A percentile compares a stretch with the other conserved stretches of the same genome.
Evolutionary conservation across 1,140 invertebrate species (phyloP).

Genomic region (Idris sp.): DNA sequence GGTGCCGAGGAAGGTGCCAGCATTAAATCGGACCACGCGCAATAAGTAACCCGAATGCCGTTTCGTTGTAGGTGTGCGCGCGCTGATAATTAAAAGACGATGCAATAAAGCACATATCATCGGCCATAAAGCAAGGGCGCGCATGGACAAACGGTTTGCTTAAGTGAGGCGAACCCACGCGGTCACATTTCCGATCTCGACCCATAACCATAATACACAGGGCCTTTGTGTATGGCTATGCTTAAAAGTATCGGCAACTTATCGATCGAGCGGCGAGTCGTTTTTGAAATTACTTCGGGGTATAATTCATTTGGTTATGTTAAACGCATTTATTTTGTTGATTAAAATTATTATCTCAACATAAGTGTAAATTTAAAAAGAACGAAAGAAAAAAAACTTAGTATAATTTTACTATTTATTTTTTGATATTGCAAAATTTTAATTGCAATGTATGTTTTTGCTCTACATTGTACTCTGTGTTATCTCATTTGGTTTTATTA

Average conservation of each 20-base stretch:
- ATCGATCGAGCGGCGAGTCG: slow-evolving; percentile 52
- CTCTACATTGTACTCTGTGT: too few relatives aligned
- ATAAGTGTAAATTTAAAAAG: too few relatives aligned
- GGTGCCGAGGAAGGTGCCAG: slow-evolving; percentile 69
- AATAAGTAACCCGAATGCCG: slow-evolving; percentile 77
- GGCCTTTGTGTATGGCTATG: slow-evolving; percentile 56
- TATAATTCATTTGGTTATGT: too few relatives aligned
- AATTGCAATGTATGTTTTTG: too few relatives aligned
- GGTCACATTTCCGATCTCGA: slow-evolving; percentile 66
- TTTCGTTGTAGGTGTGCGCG: slow-evolving; percentile 76
- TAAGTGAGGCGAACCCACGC: slow-evolving; percentile 73
- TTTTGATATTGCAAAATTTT: too few relatives aligned
- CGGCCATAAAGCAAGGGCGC: slow-evolving; percentile 74
- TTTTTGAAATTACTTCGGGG: too few relatives aligned
- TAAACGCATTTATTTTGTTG: too few relatives aligned
- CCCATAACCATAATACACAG: slow-evolving; percentile 76
- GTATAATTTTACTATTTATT: too few relatives aligned
- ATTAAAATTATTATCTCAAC: too few relatives aligned
- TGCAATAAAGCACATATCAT: slow-evolving; percentile 79
- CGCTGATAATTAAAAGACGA: slow-evolving; percentile 79
- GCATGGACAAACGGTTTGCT: slow-evolving; percentile 67
- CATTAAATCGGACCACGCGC: slow-evolving; percentile 69
- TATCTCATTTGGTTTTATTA: too few relatives aligned
- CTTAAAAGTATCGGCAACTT: slow-evolving; percentile 49
- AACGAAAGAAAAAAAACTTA: too few relatives aligned